Base-by-base conservation (phyloP, 2,888 invertebrate genomes). In the Dascillus cervinus region DNA sequence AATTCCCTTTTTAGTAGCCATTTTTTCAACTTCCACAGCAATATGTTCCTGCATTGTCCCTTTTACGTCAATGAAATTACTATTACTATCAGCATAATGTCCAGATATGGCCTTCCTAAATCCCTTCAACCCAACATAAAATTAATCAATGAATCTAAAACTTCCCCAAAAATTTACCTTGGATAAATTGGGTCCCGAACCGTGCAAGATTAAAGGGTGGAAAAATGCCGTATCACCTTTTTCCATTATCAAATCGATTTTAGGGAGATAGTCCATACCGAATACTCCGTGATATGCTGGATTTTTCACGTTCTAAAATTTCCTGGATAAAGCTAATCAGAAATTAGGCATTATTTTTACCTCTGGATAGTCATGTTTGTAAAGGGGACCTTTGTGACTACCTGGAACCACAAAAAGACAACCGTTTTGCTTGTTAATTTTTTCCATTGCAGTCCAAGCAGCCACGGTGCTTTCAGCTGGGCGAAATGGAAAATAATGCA, bases 221-320 rank as follows among this genome's bases (percentile, higher is more conserved):
- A 91, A 86, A 66, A 91, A 82, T 6, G 87, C 80, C 0, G 88
- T 88, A 58, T 90, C 90, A 0, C 89, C 90, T 4, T 82, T 79
- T 28, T 79, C 73, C 87, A 90, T 89, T 45, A 75, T 73, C 4
- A 89, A 65, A 46, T 81, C 64, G 0, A 78, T 59, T 41, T 72
- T 67, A 1, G 75, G 71, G 6, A 64, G 34, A 1, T 52, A 32
- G 2, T 62, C 62, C 21, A 65, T 58, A 3, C 67, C 63, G 21
- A 60, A 41, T 4, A 73, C 61, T 1, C 84, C 84, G 58, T 83
- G 80, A 58, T 82, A 87, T 52, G 79, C 62, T 50, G 76, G 75
- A 58, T 81, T 81, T 22, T 75, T 75, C 17, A 48, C 50, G 48
- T 62, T 51, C 47, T 62, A 41, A n/a, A n/a, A n/a, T n/a, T n/a